phyloP scores from a whole-genome alignment of 2,888 invertebrate genomes.

The Leucoma salicis region DNA sequence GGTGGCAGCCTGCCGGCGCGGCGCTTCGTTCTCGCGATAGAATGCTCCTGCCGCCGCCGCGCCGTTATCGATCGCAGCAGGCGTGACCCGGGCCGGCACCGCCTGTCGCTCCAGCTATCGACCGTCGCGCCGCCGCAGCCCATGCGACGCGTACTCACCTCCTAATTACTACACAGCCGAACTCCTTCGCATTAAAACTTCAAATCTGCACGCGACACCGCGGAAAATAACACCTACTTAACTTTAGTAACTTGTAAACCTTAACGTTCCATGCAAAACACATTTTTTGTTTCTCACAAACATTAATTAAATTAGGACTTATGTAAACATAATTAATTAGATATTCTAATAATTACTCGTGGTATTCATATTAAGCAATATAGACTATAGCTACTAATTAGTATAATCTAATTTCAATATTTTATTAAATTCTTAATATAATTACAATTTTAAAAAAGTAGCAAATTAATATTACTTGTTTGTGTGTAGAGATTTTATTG shows the following conservation, averaged over 20 bases:
- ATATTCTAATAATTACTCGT: too few species aligned
- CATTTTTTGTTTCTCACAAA: too few species aligned
- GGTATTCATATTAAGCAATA: too few species aligned
- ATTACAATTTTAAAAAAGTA: too few species aligned
- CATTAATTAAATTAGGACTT: too few species aligned
- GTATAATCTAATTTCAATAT: too few species aligned
- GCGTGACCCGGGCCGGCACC: constrained; percentile 73
- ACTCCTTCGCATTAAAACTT: constrained; percentile 61
- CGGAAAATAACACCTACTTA: constrained; percentile 39
- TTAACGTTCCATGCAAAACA: neutral
- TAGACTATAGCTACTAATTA: too few species aligned
- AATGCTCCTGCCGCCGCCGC: constrained; percentile 72
- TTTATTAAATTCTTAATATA: too few species aligned
- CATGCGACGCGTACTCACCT: constrained; percentile 63
- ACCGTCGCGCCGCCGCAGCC: constrained; percentile 68
- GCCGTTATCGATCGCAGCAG: constrained; percentile 60
- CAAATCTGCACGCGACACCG: constrained; percentile 52
- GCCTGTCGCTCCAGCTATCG: constrained; percentile 71
- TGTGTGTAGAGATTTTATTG: too few species aligned
- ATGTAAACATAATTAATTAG: too few species aligned
- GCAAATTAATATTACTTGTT: too few species aligned
- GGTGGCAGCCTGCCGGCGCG: constrained; percentile 43
- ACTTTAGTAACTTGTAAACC: constrained; percentile 15
- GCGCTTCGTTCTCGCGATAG: constrained; percentile 46
- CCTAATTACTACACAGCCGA: constrained; percentile 58